Percentiles rank a stretch among this genome's conserved stretches.
These are phyloP conservation scores for Homalodisca vitripennis DNA, from an alignment of 1,140 invertebrate species.

Conservation along the genomic window DNA sequence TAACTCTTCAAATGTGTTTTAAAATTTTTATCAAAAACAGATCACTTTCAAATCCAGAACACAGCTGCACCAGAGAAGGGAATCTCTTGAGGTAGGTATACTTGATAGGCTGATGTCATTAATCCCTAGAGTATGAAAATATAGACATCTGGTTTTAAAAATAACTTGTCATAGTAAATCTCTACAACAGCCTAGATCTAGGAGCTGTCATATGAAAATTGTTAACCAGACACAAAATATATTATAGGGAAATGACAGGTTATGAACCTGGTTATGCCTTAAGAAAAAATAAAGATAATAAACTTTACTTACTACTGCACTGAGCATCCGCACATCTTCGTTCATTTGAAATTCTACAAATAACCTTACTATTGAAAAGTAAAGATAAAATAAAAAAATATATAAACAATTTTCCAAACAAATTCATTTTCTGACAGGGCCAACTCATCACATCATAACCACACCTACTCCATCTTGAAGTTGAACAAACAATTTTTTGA, in stretches of 20 bases:
- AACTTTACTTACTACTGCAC: neutral
- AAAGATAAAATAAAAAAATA: neutral
- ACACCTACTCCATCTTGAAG: too few relatives aligned
- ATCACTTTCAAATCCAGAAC: too few relatives aligned
- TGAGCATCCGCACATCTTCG: neutral
- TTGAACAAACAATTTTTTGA: too few relatives aligned
- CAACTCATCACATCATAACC: slow-evolving; percentile 26
- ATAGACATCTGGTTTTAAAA: neutral
- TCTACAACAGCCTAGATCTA: neutral
- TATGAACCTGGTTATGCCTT: too few relatives aligned
- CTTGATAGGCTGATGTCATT: too few relatives aligned
- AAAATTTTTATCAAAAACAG: too few relatives aligned
- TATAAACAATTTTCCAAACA: neutral
- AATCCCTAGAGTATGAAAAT: too few relatives aligned
- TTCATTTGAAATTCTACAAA: slow-evolving; percentile 18
- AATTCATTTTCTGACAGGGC: slow-evolving; percentile 25
- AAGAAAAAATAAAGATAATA: neutral
- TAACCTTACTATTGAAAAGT: neutral
- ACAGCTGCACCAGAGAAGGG: too few relatives aligned
- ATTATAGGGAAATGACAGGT: neutral
- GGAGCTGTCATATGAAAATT: neutral
- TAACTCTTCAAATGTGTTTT: too few relatives aligned
- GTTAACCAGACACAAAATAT: neutral
- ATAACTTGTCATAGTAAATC: neutral
- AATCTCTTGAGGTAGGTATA: too few relatives aligned